Evolutionary conservation across 2,797 vertebrate genomes (phyloP), one percentile per base, ranked within the genome.

Genomic region (Rhinichthys osculus): DNA sequence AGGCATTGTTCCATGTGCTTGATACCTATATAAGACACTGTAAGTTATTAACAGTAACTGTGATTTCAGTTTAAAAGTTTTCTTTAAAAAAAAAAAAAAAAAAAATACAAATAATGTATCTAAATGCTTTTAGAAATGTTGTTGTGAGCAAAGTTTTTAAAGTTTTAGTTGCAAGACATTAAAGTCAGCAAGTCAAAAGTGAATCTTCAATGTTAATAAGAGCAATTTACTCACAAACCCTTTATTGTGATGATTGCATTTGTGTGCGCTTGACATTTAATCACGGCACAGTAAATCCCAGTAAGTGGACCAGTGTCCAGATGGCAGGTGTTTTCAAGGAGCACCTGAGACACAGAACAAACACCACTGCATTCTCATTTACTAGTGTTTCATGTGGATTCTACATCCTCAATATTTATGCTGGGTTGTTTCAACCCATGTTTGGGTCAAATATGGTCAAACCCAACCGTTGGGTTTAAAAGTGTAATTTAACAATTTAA

Each of bases 271-370:
- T 83, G 47, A 87, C 87, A 91, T 92, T 91, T 91, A 88, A 91
- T 83, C 90, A 91, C 64, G 86, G 82, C 92, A 83, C 90, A 92
- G 93, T 94, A 93, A 93, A 93, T 93, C 90, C 90, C 90, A 89
- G 83, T 40, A 47, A 88, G 77, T 86, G 89, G 90, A 92, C 90
- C 85, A 50, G 91, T 89, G 92, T 93, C 91, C 94, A 95, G 94
- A 94, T 94, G 94, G 93, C 92, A 88, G 88, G 90, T 96, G 95
- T 95, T 87, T 87, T 40, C 89, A 92, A 92, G 89, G 91, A 93
- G 87, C 90, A 94, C 90, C 90, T 90, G 92, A 91, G 89, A 90
- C 92, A 91, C 89, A 91, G 89, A 90, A 91, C 92, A 95, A 93
- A 92, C 89, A 88, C 30, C 50, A 13, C 78, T 64, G 74, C 64